Evolutionary conservation across 2,888 invertebrate genomes (phyloP), one percentile per base, ranked within the genome.

Genomic region (Cephus runcator): DNA sequence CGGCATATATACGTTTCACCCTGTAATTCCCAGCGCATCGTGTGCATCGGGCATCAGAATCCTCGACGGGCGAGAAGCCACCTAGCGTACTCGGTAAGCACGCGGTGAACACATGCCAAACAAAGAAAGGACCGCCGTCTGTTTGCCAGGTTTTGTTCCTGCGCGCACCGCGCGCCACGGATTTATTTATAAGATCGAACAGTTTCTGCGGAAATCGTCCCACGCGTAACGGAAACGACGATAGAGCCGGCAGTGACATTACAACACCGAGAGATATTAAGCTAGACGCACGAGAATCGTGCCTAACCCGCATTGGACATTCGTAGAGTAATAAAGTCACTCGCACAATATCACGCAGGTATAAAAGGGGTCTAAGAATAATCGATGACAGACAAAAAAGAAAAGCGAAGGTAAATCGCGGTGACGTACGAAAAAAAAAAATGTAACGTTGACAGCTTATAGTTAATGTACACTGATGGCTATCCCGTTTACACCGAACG

Each of bases 181-280:
- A 34, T 71, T 71, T 71, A 71, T 71, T 71, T 71, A 71, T 71
- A 71, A 71, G 34, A 71, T 71, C 71, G 71, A 71, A 34, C 34
- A 12, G 33, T 31, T 71, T 71, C 71, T 71, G 56, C 56, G 56
- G 56, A 56, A 56, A 56, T 56, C 56, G 56, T 56, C 56, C 56
- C 56, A 56, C 56, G 56, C 56, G 23, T 56, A 56, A 56, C 56
- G 56, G 56, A 56, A 56, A 56, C 56, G 23, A 56, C 56, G 56
- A 56, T 23, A 56, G 23, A 23, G 56, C 56, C 56, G 23, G 56
- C 56, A 56, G 56, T 56, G 56, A 23, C 56, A 56, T 56, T 56
- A 56, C 23, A 23, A 56, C 56, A 23, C 9, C 56, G 6, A 56
- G 2, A 56, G 23, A 15, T 2, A 56, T 56, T 9, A 56, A 56